These are phyloP conservation scores for Bos taurus DNA, from an alignment of 2,113 vertebrate genomes.

Conservation along the genomic window DNA sequence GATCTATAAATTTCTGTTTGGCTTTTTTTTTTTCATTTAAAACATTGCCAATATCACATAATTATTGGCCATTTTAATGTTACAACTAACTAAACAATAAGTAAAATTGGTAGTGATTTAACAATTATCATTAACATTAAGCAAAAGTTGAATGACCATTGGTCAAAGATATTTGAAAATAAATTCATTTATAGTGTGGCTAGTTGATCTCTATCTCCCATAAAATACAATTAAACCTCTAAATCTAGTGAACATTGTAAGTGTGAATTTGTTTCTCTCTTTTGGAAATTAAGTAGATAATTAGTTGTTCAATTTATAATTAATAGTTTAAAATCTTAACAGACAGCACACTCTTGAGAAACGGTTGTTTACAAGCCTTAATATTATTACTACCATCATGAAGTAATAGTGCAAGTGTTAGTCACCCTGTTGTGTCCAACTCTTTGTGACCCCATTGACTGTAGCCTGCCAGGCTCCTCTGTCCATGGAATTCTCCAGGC, in stretches of 20 bases:
- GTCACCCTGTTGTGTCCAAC: background rate
- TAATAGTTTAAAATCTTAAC: background rate
- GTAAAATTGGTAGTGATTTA: background rate
- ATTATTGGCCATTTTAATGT: background rate
- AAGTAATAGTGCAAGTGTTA: background rate
- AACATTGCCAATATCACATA: background rate
- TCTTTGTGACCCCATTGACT: background rate
- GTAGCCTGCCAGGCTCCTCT: background rate
- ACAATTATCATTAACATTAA: background rate
- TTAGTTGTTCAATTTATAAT: background rate
- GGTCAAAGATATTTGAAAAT: background rate
- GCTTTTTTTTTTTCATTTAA: background rate
- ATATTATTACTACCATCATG: background rate
- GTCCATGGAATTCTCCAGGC: background rate
- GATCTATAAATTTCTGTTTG: background rate
- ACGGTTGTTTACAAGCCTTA: background rate
- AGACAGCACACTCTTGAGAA: background rate
- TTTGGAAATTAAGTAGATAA: background rate
- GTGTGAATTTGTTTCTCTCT: background rate
- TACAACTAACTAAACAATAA: background rate
- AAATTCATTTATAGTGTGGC: background rate
- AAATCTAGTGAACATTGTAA: background rate
- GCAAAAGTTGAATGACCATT: background rate
- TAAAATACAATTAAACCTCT: background rate
- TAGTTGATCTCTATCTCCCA: background rate